These are phyloP conservation scores for Abramis brama DNA, from an alignment of 2,113 vertebrate species.

Conservation along the genomic window DNA sequence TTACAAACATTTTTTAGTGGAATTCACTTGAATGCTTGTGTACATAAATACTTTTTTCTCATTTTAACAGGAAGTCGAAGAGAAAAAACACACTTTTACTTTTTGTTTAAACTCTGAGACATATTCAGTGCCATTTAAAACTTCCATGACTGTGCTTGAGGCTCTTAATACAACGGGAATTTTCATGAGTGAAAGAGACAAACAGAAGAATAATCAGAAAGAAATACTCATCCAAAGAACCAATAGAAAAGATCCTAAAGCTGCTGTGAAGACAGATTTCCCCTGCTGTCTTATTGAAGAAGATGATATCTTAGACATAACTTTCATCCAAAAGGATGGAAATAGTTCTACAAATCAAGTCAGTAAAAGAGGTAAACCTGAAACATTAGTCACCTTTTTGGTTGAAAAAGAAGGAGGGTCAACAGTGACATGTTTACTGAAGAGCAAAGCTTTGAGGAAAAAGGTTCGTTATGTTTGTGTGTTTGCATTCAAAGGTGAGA, in stretches of 20 bases:
- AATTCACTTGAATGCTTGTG: background rate
- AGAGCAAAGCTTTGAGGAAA: background rate
- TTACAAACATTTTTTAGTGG: background rate
- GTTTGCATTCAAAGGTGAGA: constrained; percentile 28
- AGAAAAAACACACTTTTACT: too few relatives aligned
- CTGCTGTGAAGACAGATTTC: constrained; percentile 26
- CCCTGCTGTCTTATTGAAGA: constrained; percentile 41
- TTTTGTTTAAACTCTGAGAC: too few relatives aligned
- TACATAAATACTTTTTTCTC: background rate
- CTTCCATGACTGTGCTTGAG: background rate
- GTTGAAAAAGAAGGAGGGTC: constrained; percentile 8
- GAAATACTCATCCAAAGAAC: constrained; percentile 26
- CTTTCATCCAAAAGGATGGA: background rate
- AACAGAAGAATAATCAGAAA: background rate
- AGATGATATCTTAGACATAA: constrained; percentile 28
- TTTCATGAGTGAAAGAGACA: background rate
- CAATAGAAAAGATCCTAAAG: background rate
- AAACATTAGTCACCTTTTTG: constrained; percentile 16
- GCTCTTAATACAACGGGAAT: background rate
- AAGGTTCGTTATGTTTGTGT: constrained; percentile 19
- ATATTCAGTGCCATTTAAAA: background rate
- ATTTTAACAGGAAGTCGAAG: constrained; percentile 20
- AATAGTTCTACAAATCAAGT: too few relatives aligned
- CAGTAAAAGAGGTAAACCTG: too few relatives aligned
- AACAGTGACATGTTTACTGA: background rate